These are phyloP conservation scores for Dicerorhinus sumatrensis DNA, from an alignment of 2,113 vertebrate species.

Conservation along the genomic window DNA sequence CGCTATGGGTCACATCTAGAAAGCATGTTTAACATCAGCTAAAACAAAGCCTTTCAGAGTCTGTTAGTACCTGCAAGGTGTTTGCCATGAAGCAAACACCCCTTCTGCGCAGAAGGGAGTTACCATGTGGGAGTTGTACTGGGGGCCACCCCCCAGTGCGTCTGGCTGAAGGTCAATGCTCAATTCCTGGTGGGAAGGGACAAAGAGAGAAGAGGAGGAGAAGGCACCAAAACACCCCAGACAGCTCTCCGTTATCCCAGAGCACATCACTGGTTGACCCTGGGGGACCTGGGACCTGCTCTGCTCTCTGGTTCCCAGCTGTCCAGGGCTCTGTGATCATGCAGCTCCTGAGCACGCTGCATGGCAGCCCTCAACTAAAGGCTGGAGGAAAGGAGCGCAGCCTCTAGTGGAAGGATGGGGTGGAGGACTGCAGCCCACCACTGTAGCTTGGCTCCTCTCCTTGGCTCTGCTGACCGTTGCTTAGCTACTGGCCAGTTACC, in stretches of 20 bases:
- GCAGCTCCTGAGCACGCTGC: background rate
- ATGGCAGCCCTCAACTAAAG: background rate
- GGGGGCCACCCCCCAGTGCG: background rate
- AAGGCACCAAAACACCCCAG: background rate
- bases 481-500: background rate
- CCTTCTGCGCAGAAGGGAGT: rapidly evolving
- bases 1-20: background rate
- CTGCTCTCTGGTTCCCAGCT: background rate
- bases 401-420: background rate
- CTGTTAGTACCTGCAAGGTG: background rate
- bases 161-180: background rate
- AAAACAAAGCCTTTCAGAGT: background rate
- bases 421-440: background rate
- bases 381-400: background rate
- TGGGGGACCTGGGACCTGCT: background rate
- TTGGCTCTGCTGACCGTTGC: background rate
- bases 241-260: background rate
- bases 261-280: background rate
- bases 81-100: background rate
- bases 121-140: no score
- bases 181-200: background rate
- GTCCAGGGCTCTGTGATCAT: background rate
- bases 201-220: background rate
- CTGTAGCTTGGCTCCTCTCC: no score
- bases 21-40: background rate